Base-by-base conservation (phyloP, 92 coral and sea anemone species). In the Nematostella vectensis region DNA sequence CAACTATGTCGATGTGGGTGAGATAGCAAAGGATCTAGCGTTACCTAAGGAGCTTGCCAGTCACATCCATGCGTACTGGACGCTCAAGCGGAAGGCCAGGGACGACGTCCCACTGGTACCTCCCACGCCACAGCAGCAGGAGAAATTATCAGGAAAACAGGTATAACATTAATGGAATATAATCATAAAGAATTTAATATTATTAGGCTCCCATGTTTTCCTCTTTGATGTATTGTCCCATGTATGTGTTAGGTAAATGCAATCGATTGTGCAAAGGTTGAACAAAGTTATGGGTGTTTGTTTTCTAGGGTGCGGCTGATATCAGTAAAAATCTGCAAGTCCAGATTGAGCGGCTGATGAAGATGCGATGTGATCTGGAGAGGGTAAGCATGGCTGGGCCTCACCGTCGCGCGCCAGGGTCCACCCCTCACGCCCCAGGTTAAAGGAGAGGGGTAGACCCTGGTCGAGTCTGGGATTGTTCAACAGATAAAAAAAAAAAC, bases 111-210 rank as follows among this genome's bases (percentile, higher is more conserved):
- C 98, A 1, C 67, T 91, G 42, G 72, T 91, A 24, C 93, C 96
- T 16, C 98, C 98, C 25, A 78, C 98, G 1, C 70, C 83, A 27
- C 84, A 91, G 38, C 98, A 91, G 50, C 98, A 91, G 47, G 96
- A 91, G 66, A 74, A 72, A 51, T 54, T 91, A 23, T 78, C 93
- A 19, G 98, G 98, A 31, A 79, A 83, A 69, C 98, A 87, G 91
- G 97, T 77, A 16, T 51, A 79, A 62, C 11, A 33, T n/a, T n/a
- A n/a, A n/a, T n/a, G n/a, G 9, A 19, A 21, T n/a, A n/a, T n/a
- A n/a, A n/a, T n/a, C n/a, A n/a, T n/a, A n/a, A n/a, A n/a, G n/a
- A n/a, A n/a, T n/a, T n/a, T n/a, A n/a, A n/a, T n/a, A n/a, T n/a
- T n/a, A n/a, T n/a, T n/a, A n/a, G n/a, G n/a, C n/a, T n/a, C n/a